phyloP scores from a whole-genome alignment of 2,113 vertebrate species.

The Perca flavescens region DNA sequence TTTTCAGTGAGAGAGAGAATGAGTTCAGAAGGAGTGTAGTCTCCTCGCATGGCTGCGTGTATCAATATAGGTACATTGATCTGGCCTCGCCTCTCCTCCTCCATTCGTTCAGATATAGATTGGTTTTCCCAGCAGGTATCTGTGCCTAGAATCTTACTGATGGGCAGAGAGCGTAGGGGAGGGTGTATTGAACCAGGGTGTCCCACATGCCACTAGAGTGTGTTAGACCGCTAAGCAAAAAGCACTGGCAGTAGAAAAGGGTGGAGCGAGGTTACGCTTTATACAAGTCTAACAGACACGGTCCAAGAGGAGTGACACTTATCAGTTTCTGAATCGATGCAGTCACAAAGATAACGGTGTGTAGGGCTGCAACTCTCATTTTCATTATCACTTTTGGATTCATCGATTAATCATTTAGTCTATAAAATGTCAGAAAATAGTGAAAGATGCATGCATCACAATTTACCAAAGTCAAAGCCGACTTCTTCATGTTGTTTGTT shows the following conservation, averaged over 20 bases:
- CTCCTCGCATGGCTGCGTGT: conserved; percentile 76
- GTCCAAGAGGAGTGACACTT: conserved; percentile 10
- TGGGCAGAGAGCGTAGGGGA: conserved; percentile 64
- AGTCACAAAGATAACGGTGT: conserved; percentile 20
- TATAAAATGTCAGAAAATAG: neutral
- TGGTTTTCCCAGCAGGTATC: conserved; percentile 83
- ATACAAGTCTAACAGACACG: neutral
- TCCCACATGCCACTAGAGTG: conserved; percentile 70
- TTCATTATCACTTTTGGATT: conserved; percentile 16
- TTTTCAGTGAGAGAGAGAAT: conserved; percentile 67
- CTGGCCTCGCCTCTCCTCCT: conserved; percentile 74
- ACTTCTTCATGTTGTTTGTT: conserved; percentile 1
- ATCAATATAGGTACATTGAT: conserved; percentile 85
- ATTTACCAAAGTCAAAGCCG: neutral
- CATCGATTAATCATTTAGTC: conserved; percentile 2
- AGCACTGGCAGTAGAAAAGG: conserved; percentile 23
- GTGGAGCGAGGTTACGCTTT: conserved; percentile 2
- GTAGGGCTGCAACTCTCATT: neutral
- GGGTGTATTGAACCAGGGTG: conserved; percentile 72
- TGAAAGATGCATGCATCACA: neutral
- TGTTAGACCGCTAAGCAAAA: conserved; percentile 76
- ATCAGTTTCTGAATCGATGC: conserved; percentile 36
- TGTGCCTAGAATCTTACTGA: conserved; percentile 79
- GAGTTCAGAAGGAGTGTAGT: conserved; percentile 74
- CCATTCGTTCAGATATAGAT: conserved; percentile 83